Percentiles rank a stretch among this genome's conserved stretches.
Evolutionary conservation across 2,888 invertebrate species (phyloP).

Genomic region (Pollenia griseotomentosa): DNA sequence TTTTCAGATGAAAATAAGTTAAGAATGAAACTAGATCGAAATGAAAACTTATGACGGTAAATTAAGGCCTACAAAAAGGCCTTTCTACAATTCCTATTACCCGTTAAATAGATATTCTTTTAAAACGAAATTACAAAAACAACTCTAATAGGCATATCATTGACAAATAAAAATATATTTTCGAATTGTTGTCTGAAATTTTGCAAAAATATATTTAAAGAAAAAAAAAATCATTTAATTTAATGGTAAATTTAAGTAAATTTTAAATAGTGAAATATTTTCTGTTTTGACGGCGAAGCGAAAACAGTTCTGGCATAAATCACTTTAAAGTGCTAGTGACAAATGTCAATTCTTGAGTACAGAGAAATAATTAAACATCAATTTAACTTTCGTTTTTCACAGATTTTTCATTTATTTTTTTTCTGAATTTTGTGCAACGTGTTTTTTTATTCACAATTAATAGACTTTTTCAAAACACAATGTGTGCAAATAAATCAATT

Average conservation of each 20-base stretch:
- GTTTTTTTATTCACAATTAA: constrained; percentile 33
- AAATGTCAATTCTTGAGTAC: constrained; percentile 78
- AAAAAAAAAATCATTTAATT: constrained; percentile 53
- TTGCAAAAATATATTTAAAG: constrained; percentile 18
- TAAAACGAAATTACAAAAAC: constrained; percentile 20
- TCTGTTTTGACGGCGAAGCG: constrained; percentile 59
- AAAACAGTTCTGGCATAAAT: constrained; percentile 79
- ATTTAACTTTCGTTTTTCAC: constrained; percentile 68
- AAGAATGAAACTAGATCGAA: too few relatives aligned
- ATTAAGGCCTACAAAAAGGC: too few relatives aligned
- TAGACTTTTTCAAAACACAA: constrained; percentile 58
- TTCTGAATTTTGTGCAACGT: background rate
- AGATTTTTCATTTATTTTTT: constrained; percentile 5
- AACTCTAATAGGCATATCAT: constrained; percentile 71
- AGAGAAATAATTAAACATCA: constrained; percentile 73
- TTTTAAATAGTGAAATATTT: constrained; percentile 69
- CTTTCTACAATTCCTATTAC: too few relatives aligned
- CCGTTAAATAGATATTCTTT: background rate
- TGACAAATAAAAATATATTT: constrained; percentile 60
- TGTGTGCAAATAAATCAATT: constrained; percentile 58
- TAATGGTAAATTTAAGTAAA: constrained; percentile 45
- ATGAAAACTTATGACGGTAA: too few relatives aligned
- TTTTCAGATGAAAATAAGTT: too few relatives aligned
- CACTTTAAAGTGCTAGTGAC: constrained; percentile 81
- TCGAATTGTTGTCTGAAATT: constrained; percentile 28